Percentiles rank a stretch among this genome's conserved stretches.
Conservation (phyloP, 2,888 invertebrate species). For the Oscheius sp. region DNA sequence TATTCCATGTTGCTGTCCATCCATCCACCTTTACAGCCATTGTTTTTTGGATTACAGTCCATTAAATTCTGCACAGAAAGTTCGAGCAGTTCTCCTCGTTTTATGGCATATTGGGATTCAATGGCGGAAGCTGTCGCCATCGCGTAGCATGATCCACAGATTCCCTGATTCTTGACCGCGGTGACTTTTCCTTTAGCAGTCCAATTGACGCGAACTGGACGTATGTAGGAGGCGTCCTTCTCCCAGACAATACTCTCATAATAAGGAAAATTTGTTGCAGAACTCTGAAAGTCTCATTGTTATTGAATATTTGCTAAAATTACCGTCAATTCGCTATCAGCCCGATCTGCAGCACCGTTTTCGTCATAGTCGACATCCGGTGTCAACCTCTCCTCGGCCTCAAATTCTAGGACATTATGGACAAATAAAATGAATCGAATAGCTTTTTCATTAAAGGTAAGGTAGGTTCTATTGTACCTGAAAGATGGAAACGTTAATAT, state of each 20-base stretch:
- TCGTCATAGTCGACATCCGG: constrained; percentile 45
- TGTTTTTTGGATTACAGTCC: constrained; percentile 61
- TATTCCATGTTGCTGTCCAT: too few species aligned
- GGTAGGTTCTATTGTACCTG: neutral
- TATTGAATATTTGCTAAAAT: too few species aligned
- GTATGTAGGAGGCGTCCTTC: neutral
- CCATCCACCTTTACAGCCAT: constrained; percentile 65
- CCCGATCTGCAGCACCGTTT: constrained; percentile 49
- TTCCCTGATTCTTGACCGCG: constrained; percentile 62
- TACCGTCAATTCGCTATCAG: too few species aligned
- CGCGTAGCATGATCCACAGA: constrained; percentile 67
- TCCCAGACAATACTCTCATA: neutral
- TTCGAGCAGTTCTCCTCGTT: constrained; percentile 41
- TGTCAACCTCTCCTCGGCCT: constrained; percentile 39
- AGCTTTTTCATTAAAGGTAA: too few species aligned
- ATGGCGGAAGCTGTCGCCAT: constrained; percentile 62
- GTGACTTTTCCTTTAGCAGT: constrained; percentile 53
- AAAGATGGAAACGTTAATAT: neutral
- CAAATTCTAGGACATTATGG: constrained; percentile 41
- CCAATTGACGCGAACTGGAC: constrained; percentile 50
- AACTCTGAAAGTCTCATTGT: too few species aligned
- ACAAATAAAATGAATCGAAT: constrained; percentile 38
- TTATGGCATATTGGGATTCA: constrained; percentile 59
- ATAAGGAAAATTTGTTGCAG: constrained; percentile 7
- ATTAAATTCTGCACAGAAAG: constrained; percentile 67